Base-by-base conservation (phyloP, 2,888 invertebrate species). In the Ditula angustiorana region DNA sequence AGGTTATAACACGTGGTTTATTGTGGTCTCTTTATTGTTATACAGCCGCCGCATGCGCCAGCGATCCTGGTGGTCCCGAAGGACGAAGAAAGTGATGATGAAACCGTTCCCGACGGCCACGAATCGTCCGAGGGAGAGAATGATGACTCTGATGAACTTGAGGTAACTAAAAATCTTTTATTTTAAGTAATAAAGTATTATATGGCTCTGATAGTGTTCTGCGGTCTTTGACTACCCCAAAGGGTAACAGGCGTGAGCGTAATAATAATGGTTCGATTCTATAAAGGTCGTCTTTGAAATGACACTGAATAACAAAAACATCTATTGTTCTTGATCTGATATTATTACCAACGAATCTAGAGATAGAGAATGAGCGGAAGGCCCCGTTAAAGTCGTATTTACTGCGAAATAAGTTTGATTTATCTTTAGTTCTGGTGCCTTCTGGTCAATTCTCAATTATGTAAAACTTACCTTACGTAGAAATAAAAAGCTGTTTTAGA, bases 61-160 rank as follows among this genome's bases (percentile, higher is more conserved):
- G 68, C 76, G 46, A 72, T 77, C 56, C 74, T 74, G 5, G 82
- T 41, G 3, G 19, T 41, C 19, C 19, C 41, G 10, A 82, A 77
- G 70, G 83, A 85, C 24, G 86, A 85, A 23, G 83, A 84, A 21
- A 82, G 77, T 69, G 80, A 80, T 61, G 73, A 69, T 33, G 74
- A 85, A 69, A 80, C 81, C 49, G 87, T 83, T 24, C 82, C 83
- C 55, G 93, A 93, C 66, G 86, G 53, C 10, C 59, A 89, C 70
- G 93, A 94, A 69, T 91, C 94, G 50, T 90, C 93, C 49, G 95
- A 95, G 77, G 95, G 95, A 67, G 94, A 94, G 26, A 94, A 94
- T 71, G 95, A 94, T 61, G 95, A 95, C 73, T 95, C 95, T 50
- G 96, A 96, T 69, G 94, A 94, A 74, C 88, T 95, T 70, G 94